Conservation (phyloP, 2,797 vertebrate genomes). For the Linurgus olivaceus region DNA sequence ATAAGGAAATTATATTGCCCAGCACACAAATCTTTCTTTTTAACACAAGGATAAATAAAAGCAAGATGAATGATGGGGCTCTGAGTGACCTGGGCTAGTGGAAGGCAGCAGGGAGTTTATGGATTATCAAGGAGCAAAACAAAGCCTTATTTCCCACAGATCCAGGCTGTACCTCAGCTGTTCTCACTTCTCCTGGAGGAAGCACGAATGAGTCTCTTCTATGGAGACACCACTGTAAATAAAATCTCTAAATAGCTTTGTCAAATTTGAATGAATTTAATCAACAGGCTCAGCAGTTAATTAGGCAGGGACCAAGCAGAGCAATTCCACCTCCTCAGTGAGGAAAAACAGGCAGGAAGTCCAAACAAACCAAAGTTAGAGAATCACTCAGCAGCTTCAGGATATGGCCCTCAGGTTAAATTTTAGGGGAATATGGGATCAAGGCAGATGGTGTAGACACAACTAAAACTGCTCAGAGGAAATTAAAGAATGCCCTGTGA, state of each 20-base stretch:
- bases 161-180: background rate
- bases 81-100: background rate
- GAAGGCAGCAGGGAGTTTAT: background rate
- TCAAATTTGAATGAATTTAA: background rate
- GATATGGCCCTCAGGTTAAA: background rate
- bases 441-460: background rate
- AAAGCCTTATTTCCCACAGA: background rate
- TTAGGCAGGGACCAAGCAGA: background rate
- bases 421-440: background rate
- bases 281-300: background rate
- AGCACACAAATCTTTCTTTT: background rate
- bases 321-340: background rate
- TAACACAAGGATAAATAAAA: background rate
- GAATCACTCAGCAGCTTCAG: background rate
- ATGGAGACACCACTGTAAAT: background rate
- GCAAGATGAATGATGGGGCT: background rate
- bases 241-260: background rate
- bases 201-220: background rate
- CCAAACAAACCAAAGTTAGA: background rate
- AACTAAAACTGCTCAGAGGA: background rate
- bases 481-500: background rate
- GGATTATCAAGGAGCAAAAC: background rate
- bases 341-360: background rate
- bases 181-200: background rate
- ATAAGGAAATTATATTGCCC: background rate